Conservation (phyloP, 1,140 invertebrate species). For the Listronotus oregonensis region DNA sequence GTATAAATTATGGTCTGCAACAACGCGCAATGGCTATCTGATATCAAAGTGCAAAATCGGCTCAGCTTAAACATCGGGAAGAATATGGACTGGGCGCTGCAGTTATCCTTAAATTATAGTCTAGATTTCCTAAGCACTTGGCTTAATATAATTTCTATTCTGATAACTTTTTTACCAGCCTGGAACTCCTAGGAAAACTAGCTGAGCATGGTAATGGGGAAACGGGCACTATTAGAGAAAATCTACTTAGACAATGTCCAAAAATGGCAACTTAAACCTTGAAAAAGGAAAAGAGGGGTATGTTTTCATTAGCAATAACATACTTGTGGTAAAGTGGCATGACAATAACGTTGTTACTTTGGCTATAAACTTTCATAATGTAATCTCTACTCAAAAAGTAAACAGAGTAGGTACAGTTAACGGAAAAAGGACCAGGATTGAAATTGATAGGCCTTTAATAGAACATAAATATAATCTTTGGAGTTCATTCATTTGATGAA, state of each 20-base stretch:
- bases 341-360: slow-evolving; percentile 9
- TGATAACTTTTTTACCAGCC: slow-evolving; percentile 14
- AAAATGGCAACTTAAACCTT: too few relatives aligned
- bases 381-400: neutral
- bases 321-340: slow-evolving; percentile 3
- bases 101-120: neutral
- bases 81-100: slow-evolving; percentile 4
- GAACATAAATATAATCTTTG: slow-evolving; percentile 7
- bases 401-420: neutral
- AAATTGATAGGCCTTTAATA: neutral
- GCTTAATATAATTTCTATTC: slow-evolving; percentile 2
- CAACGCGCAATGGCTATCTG: slow-evolving; percentile 33
- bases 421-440: neutral
- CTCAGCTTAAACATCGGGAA: neutral
- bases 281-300: too few relatives aligned
- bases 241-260: neutral
- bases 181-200: neutral
- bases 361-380: neutral
- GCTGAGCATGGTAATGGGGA: too few relatives aligned
- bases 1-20: slow-evolving; percentile 37
- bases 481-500: slow-evolving; percentile 5
- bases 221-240: slow-evolving; percentile 12
- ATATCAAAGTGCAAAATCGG: slow-evolving; percentile 31
- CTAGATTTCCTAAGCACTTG: neutral
- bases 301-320: too few relatives aligned